phyloP scores from a whole-genome alignment of 2,113 vertebrate species.

The Anguilla japonica region DNA sequence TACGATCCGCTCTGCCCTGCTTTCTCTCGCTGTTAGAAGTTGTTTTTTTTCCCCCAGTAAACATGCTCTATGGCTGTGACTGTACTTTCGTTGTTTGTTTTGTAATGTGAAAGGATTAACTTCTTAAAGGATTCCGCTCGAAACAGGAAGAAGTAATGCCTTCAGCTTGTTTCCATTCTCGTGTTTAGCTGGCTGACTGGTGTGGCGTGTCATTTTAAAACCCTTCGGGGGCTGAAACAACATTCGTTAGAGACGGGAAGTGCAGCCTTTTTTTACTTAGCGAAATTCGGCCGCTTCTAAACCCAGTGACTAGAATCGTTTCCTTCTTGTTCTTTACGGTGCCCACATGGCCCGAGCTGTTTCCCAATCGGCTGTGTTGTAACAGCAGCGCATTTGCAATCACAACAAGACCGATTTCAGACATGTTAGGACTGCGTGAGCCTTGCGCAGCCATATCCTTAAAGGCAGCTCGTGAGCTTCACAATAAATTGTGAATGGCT shows the following conservation, averaged over 20 bases:
- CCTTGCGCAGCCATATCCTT: neutral
- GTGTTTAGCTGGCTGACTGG: neutral
- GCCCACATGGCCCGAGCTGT: neutral
- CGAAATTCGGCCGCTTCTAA: neutral
- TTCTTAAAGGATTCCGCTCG: neutral
- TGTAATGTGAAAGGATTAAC: neutral
- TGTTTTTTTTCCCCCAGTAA: neutral
- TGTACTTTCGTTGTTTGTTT: too few species aligned
- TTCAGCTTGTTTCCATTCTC: neutral
- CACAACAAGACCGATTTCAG: neutral
- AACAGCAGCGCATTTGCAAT: neutral
- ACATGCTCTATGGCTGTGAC: neutral
- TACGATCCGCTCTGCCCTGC: constrained; percentile 46
- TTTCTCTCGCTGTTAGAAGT: neutral
- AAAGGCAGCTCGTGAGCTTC: neutral
- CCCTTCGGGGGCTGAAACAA: neutral
- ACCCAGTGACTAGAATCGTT: neutral
- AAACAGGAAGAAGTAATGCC: neutral
- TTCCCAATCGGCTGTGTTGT: neutral
- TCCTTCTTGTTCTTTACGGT: neutral
- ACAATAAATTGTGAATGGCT: neutral
- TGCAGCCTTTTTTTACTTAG: neutral
- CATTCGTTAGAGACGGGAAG: neutral
- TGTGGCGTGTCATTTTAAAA: neutral
- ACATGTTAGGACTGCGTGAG: neutral